Conservation (phyloP, 2,113 vertebrate genomes). For the Oryzias melastigma region DNA sequence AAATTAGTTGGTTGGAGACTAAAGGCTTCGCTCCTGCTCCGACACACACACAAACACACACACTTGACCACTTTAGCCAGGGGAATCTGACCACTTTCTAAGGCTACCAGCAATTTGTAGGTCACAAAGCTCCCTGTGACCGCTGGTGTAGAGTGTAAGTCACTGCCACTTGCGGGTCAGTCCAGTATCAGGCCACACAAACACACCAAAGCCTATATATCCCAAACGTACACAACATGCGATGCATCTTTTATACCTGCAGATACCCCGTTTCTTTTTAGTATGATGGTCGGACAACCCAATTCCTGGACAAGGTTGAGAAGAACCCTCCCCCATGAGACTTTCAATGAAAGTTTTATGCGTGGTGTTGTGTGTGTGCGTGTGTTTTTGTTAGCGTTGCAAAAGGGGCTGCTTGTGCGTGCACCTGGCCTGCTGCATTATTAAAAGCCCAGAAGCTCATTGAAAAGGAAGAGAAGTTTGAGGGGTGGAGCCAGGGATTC, state of each 20-base stretch:
- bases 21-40: conserved; percentile 17
- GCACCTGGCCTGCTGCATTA: conserved; percentile 77
- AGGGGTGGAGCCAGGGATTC: conserved; percentile 22
- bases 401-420: conserved; percentile 57
- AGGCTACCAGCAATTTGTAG: conserved; percentile 70
- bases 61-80: conserved; percentile 44
- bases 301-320: no score
- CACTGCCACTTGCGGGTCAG: conserved; percentile 52
- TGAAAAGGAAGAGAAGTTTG: conserved; percentile 52
- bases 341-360: conserved; percentile 71
- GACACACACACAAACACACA: conserved; percentile 26
- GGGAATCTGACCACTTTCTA: conserved; percentile 70
- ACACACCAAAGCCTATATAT: conserved; percentile 13
- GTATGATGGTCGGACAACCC: no score
- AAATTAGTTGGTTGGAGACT: conserved; percentile 1
- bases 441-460: conserved; percentile 61
- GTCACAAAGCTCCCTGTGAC: conserved; percentile 68
- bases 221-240: conserved; percentile 3
- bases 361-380: conserved; percentile 39
- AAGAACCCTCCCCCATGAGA: conserved; percentile 49
- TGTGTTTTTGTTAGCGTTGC: conserved; percentile 51
- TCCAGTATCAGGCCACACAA: conserved; percentile 34
- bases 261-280: conserved; percentile 8
- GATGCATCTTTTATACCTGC: background rate
- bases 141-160: conserved; percentile 65